Evolutionary conservation across 2,888 invertebrate genomes (phyloP).

Genomic region (Polia nebulosa): DNA sequence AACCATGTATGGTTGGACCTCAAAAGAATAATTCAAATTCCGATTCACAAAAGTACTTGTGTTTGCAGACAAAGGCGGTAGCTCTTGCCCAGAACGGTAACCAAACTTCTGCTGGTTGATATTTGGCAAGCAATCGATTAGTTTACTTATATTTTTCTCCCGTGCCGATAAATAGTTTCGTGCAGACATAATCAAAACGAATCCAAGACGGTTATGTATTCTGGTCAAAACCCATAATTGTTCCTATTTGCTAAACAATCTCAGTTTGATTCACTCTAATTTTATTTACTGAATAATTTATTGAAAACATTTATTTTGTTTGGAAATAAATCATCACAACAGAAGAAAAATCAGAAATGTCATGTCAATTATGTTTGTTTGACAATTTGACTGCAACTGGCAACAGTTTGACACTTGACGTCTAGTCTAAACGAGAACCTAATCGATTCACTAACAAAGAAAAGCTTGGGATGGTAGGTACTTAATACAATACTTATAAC

Average conservation of each 20-base stretch:
- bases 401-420: not conserved
- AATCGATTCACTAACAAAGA: not conserved
- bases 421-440: too few species aligned
- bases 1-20: constrained; percentile 75
- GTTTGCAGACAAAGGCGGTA: constrained; percentile 82
- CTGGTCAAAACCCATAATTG: constrained; percentile 60
- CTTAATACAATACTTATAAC: too few species aligned
- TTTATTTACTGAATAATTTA: constrained; percentile 39
- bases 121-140: constrained; percentile 84
- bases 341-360: constrained; percentile 52
- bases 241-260: constrained; percentile 31
- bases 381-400: constrained; percentile 24
- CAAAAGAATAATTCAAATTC: constrained; percentile 83
- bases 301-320: constrained; percentile 41
- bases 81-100: constrained; percentile 78
- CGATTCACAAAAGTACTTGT: constrained; percentile 80
- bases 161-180: constrained; percentile 85
- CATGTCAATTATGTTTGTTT: constrained; percentile 33
- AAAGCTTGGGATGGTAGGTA: too few species aligned
- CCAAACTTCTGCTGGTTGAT: constrained; percentile 83
- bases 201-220: constrained; percentile 38
- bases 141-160: constrained; percentile 83
- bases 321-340: constrained; percentile 56
- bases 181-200: constrained; percentile 85
- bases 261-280: constrained; percentile 15